Evolutionary conservation across 2,113 vertebrate species (phyloP).

Genomic region (Osmerus mordax): DNA sequence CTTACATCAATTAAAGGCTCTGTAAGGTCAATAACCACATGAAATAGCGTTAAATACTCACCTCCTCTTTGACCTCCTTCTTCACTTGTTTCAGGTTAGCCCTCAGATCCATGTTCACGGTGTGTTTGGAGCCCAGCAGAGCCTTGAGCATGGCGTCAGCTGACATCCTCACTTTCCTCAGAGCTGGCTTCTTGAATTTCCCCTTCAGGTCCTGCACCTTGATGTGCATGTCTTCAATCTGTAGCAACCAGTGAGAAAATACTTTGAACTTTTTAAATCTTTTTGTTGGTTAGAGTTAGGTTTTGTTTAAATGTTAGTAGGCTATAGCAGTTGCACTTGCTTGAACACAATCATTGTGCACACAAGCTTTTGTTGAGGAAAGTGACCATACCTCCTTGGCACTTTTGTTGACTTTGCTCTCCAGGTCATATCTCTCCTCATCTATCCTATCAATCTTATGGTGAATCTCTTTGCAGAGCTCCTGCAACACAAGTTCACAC

Average conservation of each 20-base stretch:
- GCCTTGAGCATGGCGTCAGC: slow-evolving; percentile 94
- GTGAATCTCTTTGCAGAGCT: slow-evolving; percentile 86
- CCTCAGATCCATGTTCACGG: slow-evolving; percentile 92
- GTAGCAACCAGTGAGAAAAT: not conserved
- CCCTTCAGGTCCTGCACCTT: slow-evolving; percentile 93
- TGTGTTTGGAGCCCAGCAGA: slow-evolving; percentile 95
- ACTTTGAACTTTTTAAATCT: too few relatives aligned
- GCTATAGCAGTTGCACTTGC: too few relatives aligned
- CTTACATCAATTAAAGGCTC: not conserved
- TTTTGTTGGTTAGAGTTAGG: too few relatives aligned
- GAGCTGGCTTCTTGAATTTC: slow-evolving; percentile 92
- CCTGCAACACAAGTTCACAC: slow-evolving; percentile 65
- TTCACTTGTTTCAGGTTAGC: slow-evolving; percentile 98
- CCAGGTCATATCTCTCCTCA: slow-evolving; percentile 92
- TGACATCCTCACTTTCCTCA: slow-evolving; percentile 90
- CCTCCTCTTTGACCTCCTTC: slow-evolving; percentile 96
- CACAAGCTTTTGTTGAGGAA: not conserved
- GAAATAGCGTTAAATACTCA: slow-evolving; percentile 40
- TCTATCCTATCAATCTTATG: slow-evolving; percentile 84
- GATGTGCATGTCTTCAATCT: slow-evolving; percentile 93
- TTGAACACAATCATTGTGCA: too few relatives aligned
- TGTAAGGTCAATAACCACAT: not conserved
- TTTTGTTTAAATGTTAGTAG: too few relatives aligned
- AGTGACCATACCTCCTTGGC: slow-evolving; percentile 80
- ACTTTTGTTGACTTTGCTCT: slow-evolving; percentile 82